phyloP scores from a whole-genome alignment of 2,113 vertebrate species.

The Potamarius usumacintae region DNA sequence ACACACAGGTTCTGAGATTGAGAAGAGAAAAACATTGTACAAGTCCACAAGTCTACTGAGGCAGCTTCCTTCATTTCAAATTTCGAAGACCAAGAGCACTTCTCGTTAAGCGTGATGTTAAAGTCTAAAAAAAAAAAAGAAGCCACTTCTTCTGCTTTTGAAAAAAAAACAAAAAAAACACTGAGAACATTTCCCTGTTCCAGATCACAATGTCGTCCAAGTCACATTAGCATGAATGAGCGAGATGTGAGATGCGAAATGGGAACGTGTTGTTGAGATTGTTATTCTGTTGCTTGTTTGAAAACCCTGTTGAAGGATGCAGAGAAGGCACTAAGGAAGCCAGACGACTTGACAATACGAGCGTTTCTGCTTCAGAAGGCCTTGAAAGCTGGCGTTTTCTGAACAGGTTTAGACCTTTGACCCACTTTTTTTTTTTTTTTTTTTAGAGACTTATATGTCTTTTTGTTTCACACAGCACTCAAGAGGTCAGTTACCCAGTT shows the following conservation, averaged over 20 bases:
- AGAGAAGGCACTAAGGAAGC: constrained; percentile 77
- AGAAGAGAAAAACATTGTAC: constrained; percentile 79
- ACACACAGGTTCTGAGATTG: constrained; percentile 80
- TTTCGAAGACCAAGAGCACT: constrained; percentile 52
- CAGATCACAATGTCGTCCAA: constrained; percentile 11
- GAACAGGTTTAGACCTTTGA: constrained; percentile 47
- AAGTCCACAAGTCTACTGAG: constrained; percentile 66
- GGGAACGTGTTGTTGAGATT: constrained; percentile 20
- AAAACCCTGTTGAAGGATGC: constrained; percentile 73
- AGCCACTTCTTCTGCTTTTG: constrained; percentile 15
- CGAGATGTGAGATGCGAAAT: constrained; percentile 7
- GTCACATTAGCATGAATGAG: constrained; percentile 29
- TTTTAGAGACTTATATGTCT: constrained; percentile 20
- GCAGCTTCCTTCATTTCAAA: constrained; percentile 60
- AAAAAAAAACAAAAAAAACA: neutral
- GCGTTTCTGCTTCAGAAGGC: constrained; percentile 51
- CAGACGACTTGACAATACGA: constrained; percentile 61
- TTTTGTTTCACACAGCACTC: constrained; percentile 12
- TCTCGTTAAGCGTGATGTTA: constrained; percentile 31
- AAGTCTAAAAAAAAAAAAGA: constrained; percentile 41
- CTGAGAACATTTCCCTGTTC: constrained; percentile 10
- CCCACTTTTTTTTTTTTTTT: constrained; percentile 28
- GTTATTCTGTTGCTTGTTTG: constrained; percentile 50
- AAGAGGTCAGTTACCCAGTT: constrained; percentile 20
- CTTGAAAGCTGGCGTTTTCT: constrained; percentile 64